Percentiles rank a stretch among this genome's conserved stretches.
Conservation (phyloP, 2,797 vertebrate species). For the Tolypeutes matacus region DNA sequence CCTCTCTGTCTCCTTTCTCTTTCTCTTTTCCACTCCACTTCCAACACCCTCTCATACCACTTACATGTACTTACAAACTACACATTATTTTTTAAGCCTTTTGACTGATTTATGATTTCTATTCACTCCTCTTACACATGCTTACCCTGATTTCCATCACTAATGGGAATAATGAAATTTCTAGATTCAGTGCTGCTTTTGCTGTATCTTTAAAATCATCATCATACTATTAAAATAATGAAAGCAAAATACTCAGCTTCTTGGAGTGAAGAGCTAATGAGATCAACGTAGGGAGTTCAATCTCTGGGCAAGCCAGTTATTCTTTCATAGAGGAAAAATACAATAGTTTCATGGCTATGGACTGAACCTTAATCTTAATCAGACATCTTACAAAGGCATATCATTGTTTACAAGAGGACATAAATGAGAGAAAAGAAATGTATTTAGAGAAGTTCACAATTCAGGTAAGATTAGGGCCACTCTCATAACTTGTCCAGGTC, state of each 20-base stretch:
- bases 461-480: background rate
- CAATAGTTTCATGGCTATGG: background rate
- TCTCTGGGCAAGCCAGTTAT: background rate
- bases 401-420: background rate
- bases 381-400: background rate
- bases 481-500: background rate
- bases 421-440: background rate
- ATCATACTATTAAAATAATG: slow-evolving; percentile 71
- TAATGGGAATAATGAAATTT: slow-evolving; percentile 69
- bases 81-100: background rate
- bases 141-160: slow-evolving; percentile 66
- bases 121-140: background rate
- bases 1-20: background rate
- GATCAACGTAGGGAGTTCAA: slow-evolving; percentile 41
- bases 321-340: background rate
- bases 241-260: slow-evolving; percentile 65
- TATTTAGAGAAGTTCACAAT: background rate
- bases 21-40: background rate
- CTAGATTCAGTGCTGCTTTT: slow-evolving; percentile 47
- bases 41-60: too few relatives aligned
- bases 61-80: background rate
- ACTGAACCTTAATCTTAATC: background rate
- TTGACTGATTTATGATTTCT: slow-evolving; percentile 38
- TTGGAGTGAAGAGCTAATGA: slow-evolving; percentile 65
- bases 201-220: slow-evolving; percentile 65